A percentile compares a stretch with the other conserved stretches of the same genome.
Conservation (phyloP, 2,888 invertebrate genomes). For the Lasioglossum figueresi region DNA sequence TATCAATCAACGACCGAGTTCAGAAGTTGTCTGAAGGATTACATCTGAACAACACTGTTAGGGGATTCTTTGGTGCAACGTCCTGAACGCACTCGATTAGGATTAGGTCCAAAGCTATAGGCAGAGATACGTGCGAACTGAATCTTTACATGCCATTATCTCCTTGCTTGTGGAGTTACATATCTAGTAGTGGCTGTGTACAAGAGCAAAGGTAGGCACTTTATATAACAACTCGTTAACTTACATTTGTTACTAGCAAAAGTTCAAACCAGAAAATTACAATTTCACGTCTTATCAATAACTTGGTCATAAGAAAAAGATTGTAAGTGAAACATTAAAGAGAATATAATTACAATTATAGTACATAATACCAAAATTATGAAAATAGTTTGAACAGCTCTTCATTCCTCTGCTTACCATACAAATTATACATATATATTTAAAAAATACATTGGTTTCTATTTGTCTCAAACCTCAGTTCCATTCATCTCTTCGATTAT, state of each 20-base stretch:
- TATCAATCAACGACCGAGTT: conserved; percentile 28
- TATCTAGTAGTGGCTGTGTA: conserved; percentile 27
- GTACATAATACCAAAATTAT: conserved; percentile 6
- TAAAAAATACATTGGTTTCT: conserved; percentile 16
- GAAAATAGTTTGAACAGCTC: neutral
- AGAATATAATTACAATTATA: neutral
- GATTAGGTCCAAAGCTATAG: conserved; percentile 37
- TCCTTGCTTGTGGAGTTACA: conserved; percentile 30
- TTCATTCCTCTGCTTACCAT: conserved; percentile 18
- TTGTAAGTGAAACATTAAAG: conserved; percentile 16
- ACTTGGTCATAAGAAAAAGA: conserved; percentile 11
- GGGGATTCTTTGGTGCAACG: neutral
- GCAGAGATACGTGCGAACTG: conserved; percentile 58
- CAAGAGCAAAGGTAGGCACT: conserved; percentile 8
- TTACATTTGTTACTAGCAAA: neutral
- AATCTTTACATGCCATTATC: conserved; percentile 30
- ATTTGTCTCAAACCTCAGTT: conserved; percentile 1
- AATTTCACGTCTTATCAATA: conserved; percentile 2
- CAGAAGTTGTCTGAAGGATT: conserved; percentile 19
- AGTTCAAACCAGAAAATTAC: neutral
- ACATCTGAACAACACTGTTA: neutral
- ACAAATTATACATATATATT: neutral
- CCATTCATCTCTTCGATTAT: neutral
- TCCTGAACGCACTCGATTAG: conserved; percentile 29
- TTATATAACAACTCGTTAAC: conserved; percentile 1